Evolutionary conservation across 2,888 invertebrate species (phyloP), one percentile per base, ranked within the genome.

Genomic region (Ophioninae sp.): DNA sequence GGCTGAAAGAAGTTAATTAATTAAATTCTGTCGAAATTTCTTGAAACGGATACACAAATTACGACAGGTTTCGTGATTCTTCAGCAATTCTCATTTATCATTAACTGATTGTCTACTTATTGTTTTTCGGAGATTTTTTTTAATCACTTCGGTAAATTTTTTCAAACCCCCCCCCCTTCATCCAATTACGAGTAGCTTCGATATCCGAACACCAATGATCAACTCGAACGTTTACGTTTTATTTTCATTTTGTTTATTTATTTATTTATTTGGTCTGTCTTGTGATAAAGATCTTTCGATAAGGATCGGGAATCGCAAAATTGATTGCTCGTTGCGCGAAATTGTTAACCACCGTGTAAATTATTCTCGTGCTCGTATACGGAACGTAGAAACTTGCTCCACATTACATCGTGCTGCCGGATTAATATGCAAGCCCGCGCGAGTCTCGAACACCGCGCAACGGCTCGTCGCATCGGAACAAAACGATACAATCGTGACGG

Each of bases 391-490:
- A 84, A 84, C 39, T 73, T 84, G 77, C 79, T 82, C 73, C 77
- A 84, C 72, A 82, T 83, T 75, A 75, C 37, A 72, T 81, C 39
- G 70, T 57, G 73, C 37, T 65, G 56, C 56, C 37, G 39, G 3
- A 64, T 75, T 75, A 50, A 65, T 56, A 56, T 37, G 61, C 78
- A 50, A 68, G 20, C 30, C 30, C 65, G 61, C 64, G 59, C 61
- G 30, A 37, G 37, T 21, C 62, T 10, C 72, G 41, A 39, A 61
- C 68, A 41, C 5, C 59, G 56, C n/a, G 64, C 70, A 79, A 75
- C 74, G 72, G 77, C 73, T 83, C 65, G 79, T 69, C 86, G 86
- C 87, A 88, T 90, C 88, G 86, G 85, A 88, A 88, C 89, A 84
- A 86, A 91, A 90, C 89, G 86, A 87, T 85, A 85, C 85, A 85